Base-by-base conservation (phyloP, 2,888 invertebrate genomes). In the Scaptomyza caliginosa region DNA sequence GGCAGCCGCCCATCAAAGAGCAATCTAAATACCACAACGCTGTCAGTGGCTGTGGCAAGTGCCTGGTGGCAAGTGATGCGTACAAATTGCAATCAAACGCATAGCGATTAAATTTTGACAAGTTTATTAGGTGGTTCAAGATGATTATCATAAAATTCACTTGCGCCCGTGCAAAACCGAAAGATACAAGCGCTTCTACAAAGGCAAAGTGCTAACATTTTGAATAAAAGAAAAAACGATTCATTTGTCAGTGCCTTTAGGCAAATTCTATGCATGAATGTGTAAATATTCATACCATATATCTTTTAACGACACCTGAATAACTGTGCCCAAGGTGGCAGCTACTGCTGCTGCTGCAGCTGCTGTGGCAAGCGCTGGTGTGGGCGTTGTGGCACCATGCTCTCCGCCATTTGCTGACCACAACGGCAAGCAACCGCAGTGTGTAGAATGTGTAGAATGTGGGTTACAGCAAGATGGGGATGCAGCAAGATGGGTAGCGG, bases 401-500 rank as follows among this genome's bases (percentile, higher is more conserved):
- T 19, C 16, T 21, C 30, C n/a, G 39, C 39, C 56, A 54, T 39
- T 59, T 64, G 59, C 60, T 73, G 73, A 86, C 81, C 81, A 60
- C 81, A 82, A 69, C 45, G 67, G 43, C 74, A 86, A 86, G 81
- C 40, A 64, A 80, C 87, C 81, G 64, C 81, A 84, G 67, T 60
- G 68, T 56, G 74, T 54, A 60, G 67, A 62, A 63, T 67, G 66
- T 51, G 71, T 40, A 26, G 52, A 63, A 59, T 39, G 51, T 62
- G 63, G 46, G 21, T 21, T 13, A 43, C n/a, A 24, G 48, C 32
- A 16, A 10, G 13, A 19, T 26, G 38, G 13, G 23, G 7, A 10
- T 8, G 36, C 36, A 19, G n/a, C n/a, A n/a, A n/a, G n/a, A 36
- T 32, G 30, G 51, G 32, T 40, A 52, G 40, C 54, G 56, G 68